Conservation (phyloP, 2,888 invertebrate genomes). For the Diaphora mendica region DNA sequence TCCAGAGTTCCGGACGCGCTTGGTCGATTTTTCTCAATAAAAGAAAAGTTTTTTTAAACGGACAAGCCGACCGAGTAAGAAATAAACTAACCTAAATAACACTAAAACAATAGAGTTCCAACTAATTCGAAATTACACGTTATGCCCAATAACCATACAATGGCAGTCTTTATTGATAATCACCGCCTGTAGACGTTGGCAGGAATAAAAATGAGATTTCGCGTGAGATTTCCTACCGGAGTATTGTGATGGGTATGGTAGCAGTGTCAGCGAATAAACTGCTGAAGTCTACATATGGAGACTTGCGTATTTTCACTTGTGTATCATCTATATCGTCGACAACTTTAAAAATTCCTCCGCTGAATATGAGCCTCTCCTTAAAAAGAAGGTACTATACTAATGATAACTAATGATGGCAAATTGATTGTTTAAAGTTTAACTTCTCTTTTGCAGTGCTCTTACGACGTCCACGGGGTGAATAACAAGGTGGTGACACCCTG, state of each 20-base stretch:
- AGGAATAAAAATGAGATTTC: slow-evolving; percentile 64
- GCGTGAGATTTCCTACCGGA: slow-evolving; percentile 57
- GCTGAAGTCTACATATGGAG: background rate
- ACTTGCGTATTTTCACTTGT: background rate
- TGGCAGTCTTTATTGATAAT: slow-evolving; percentile 47
- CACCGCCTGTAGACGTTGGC: slow-evolving; percentile 36
- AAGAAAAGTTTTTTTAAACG: background rate
- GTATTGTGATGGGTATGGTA: slow-evolving; percentile 32
- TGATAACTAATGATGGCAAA: no score
- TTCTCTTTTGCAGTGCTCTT: no score
- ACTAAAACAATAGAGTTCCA: background rate
- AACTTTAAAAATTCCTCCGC: no score
- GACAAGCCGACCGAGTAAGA: background rate
- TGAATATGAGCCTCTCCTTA: no score
- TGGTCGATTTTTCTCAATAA: background rate
- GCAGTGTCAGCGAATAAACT: slow-evolving; percentile 32
- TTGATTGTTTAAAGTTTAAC: no score
- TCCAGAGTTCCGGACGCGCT: no score
- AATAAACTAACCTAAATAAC: background rate
- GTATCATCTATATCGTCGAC: no score
- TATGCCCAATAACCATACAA: slow-evolving; percentile 53
- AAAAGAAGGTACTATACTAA: no score
- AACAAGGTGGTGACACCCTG: no score
- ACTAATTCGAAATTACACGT: slow-evolving; percentile 9
- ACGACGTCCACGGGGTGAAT: no score